These are phyloP conservation scores for Coptodon bakossiorum DNA, from an alignment of 2,113 vertebrate genomes.

Conservation along the genomic window DNA sequence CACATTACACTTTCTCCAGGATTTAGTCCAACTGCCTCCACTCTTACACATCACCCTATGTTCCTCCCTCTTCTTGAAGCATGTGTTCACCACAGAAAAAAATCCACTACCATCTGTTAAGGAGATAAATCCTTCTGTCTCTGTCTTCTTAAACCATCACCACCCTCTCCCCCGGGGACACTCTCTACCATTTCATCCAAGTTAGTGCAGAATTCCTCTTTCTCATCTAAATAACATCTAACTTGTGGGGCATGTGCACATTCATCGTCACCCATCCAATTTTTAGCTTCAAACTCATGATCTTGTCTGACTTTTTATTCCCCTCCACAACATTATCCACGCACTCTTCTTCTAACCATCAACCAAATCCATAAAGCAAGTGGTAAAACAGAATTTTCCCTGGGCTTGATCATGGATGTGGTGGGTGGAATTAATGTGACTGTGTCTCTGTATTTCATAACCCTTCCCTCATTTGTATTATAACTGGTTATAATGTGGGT, in stretches of 20 bases:
- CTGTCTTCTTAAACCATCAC: not conserved
- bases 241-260: not conserved
- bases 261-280: not conserved
- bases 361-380: not conserved
- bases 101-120: not conserved
- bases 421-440: not conserved
- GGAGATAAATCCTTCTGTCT: not conserved
- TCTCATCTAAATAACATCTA: fast-evolving
- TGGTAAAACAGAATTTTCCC: not conserved
- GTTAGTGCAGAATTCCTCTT: not conserved
- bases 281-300: not conserved
- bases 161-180: not conserved
- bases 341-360: not conserved
- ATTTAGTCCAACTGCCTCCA: not conserved
- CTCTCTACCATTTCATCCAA: not conserved
- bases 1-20: not conserved
- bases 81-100: not conserved
- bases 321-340: not conserved
- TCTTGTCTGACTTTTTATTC: not conserved
- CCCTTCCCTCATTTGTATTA: not conserved
- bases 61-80: not conserved
- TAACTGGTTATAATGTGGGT: not conserved
- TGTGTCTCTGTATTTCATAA: not conserved
- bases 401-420: fast-evolving
- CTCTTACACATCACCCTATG: not conserved